Evolutionary conservation across 2,797 vertebrate species (phyloP), one percentile per base, ranked within the genome.

Genomic region (Siniperca scherzeri): DNA sequence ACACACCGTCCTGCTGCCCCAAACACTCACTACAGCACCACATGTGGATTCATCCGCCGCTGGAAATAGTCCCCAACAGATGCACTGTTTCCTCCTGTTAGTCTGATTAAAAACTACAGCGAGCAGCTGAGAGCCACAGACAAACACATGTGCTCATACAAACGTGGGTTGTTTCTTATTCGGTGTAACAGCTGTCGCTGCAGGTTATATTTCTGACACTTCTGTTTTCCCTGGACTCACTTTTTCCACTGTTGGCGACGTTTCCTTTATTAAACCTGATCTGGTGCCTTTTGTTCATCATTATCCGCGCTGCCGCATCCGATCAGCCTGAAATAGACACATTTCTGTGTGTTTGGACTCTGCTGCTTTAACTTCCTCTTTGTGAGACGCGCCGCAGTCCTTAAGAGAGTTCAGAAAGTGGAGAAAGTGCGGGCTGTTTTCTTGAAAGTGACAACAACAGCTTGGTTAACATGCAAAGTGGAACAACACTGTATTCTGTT

Each of bases 221-320:
- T 68, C 65, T 78, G 44, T 52, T 69, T 77, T n/a, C 25, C 66
- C 9, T 14, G 40, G 30, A 6, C 40, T 75, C 60, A 21, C 38
- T 46, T 48, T 4, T 16, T 16, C 1, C 0, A 12, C 33, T 7
- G 10, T 52, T 5, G 10, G 57, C 7, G 5, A 21, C 13, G 46
- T 65, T 65, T 59, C 40, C 33, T 5, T 57, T 8, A 40, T 61
- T 17, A 36, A 36, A 60, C 0, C 48, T 27, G 60, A 62, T 36
- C 62, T 17, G 11, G 11, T 13, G 40, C 0, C 2, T 46, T 7
- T 48, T 55, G 10, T 42, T 57, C 62, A 55, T 22, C 57, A 0
- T 17, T 2, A 3, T 36, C 6, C 17, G 22, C 67, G 7, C 36
- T 66, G 71, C 60, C 38, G 0, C 59, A 48, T 38, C 57, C 33